Evolutionary conservation across 2,888 invertebrate genomes (phyloP).

Genomic region (Marasmarcha lunaedactyla): DNA sequence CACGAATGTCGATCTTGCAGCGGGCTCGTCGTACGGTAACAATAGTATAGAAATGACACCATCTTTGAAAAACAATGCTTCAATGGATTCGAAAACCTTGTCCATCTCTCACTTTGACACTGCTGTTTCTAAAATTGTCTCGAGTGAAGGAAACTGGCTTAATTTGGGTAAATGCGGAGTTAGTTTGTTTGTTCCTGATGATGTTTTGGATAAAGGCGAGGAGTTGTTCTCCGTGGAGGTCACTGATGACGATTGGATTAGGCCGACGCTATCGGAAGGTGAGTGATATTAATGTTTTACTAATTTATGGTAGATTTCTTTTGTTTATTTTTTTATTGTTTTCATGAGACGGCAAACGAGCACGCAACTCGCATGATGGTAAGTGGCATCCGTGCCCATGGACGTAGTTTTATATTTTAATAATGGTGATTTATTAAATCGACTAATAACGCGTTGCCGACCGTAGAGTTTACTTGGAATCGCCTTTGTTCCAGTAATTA

Average conservation of each 20-base stretch:
- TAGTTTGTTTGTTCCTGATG: slow-evolving; percentile 88
- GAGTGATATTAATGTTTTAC: slow-evolving; percentile 11
- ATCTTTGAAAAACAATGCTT: slow-evolving; percentile 53
- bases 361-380: no score
- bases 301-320: neutral
- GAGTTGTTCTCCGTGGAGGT: slow-evolving; percentile 91
- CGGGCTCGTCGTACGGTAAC: slow-evolving; percentile 59
- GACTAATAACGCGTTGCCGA: no score
- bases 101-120: slow-evolving; percentile 36
- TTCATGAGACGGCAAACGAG: no score
- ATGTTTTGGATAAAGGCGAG: slow-evolving; percentile 84
- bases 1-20: no score
- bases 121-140: slow-evolving; percentile 61
- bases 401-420: no score
- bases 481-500: no score
- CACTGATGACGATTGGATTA: slow-evolving; percentile 90
- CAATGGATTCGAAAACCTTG: slow-evolving; percentile 43
- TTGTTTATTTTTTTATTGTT: no score
- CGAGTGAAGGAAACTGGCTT: slow-evolving; percentile 72
- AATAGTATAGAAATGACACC: slow-evolving; percentile 63
- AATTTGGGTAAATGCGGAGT: slow-evolving; percentile 82
- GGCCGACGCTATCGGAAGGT: slow-evolving; percentile 84
- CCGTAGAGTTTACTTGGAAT: no score
- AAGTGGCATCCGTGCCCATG: no score
- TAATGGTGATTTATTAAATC: no score